Conservation (phyloP, 2,113 vertebrate species). For the Vanacampus margaritifer region DNA sequence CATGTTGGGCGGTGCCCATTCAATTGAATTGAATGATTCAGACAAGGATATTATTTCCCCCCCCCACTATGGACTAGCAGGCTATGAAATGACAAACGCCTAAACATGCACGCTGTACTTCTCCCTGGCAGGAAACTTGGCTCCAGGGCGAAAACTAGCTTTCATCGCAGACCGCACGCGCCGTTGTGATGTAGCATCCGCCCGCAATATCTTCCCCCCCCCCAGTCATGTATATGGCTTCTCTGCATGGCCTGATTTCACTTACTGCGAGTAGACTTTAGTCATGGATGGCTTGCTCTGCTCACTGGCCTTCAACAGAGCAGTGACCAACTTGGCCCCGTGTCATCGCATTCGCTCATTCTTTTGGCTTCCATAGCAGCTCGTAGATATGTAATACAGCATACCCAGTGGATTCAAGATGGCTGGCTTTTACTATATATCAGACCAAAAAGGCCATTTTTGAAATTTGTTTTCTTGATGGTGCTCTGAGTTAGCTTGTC, state of each 20-base stretch:
- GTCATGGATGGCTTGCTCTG: slow-evolving; percentile 45
- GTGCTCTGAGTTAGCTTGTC: background rate
- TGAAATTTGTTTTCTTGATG: too few relatives aligned
- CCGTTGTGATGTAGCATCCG: too few relatives aligned
- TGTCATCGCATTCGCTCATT: slow-evolving; percentile 34
- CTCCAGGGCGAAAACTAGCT: slow-evolving; percentile 34
- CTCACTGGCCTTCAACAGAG: slow-evolving; percentile 24
- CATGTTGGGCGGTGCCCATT: slow-evolving; percentile 9
- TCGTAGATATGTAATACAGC: background rate
- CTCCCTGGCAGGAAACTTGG: slow-evolving; percentile 10
- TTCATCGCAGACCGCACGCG: background rate
- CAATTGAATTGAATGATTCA: slow-evolving; percentile 22
- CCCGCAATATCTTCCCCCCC: slow-evolving; percentile 30
- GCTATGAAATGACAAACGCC: slow-evolving; percentile 27
- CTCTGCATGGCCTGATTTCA: slow-evolving; percentile 36
- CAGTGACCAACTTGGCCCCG: slow-evolving; percentile 29
- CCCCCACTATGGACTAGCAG: slow-evolving; percentile 9
- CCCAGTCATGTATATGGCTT: slow-evolving; percentile 32
- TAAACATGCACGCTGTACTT: slow-evolving; percentile 10
- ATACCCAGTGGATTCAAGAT: slow-evolving; percentile 19
- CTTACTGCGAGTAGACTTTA: slow-evolving; percentile 45
- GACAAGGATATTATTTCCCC: slow-evolving; percentile 18
- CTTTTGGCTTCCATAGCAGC: slow-evolving; percentile 7
- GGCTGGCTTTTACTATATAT: slow-evolving; percentile 1
- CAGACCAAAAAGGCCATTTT: background rate